These are phyloP conservation scores for Chloroclysta siterata DNA, from an alignment of 2,888 invertebrate genomes.

Conservation along the genomic window DNA sequence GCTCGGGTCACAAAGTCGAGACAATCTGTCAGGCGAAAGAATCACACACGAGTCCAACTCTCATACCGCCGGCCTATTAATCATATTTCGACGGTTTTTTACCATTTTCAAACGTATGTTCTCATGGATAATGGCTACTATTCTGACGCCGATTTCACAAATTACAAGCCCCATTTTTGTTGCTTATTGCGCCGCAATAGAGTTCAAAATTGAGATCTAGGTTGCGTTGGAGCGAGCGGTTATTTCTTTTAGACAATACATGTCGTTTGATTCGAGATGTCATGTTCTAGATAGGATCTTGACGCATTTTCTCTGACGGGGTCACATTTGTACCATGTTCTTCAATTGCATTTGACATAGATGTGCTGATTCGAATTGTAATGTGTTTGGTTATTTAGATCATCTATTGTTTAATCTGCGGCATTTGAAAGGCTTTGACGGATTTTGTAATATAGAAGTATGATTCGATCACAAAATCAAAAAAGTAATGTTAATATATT, in stretches of 20 bases:
- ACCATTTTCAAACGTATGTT: conserved; percentile 79
- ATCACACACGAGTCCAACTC: conserved; percentile 79
- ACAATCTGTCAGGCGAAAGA: conserved; percentile 84
- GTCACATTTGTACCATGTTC: conserved; percentile 74
- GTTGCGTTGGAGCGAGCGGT: conserved; percentile 51
- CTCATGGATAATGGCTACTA: conserved; percentile 80
- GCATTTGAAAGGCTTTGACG: conserved; percentile 55
- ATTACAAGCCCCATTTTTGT: conserved; percentile 37
- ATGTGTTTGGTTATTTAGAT: conserved; percentile 63
- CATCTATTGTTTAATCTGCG: conserved; percentile 59
- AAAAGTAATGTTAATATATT: background rate
- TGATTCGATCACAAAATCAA: background rate
- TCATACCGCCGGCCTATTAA: conserved; percentile 78
- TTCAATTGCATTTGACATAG: conserved; percentile 80
- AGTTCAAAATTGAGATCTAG: conserved; percentile 43
- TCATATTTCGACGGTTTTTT: conserved; percentile 81
- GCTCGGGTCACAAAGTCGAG: conserved; percentile 81
- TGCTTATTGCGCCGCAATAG: conserved; percentile 36
- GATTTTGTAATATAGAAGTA: conserved; percentile 41
- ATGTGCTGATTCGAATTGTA: conserved; percentile 51
- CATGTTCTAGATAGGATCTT: conserved; percentile 80
- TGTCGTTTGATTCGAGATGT: conserved; percentile 81
- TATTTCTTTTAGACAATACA: conserved; percentile 69
- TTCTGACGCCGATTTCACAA: conserved; percentile 63
- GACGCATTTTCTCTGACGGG: conserved; percentile 78